phyloP scores from a whole-genome alignment of 2,797 vertebrate species.

The Leptodactylus fallax region DNA sequence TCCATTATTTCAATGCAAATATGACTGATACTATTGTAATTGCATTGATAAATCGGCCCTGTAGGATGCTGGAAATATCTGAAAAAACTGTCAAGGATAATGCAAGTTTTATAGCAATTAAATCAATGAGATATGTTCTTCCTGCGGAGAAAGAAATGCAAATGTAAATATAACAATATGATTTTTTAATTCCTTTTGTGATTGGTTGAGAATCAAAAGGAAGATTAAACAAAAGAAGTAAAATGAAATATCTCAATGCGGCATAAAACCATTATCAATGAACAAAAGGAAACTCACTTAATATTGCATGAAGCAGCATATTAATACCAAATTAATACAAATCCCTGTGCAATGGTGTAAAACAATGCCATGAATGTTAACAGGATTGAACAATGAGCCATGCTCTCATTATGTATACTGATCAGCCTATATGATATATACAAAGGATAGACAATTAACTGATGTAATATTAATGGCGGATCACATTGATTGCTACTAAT shows the following conservation, averaged over 20 bases:
- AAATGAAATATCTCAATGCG: conserved; percentile 68
- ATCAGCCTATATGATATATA: conserved; percentile 23
- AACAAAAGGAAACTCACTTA: conserved; percentile 59
- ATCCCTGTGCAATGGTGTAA: conserved; percentile 51
- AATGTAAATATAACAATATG: conserved; percentile 52
- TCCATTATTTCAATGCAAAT: neutral
- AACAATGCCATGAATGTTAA: conserved; percentile 56
- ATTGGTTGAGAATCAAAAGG: conserved; percentile 46
- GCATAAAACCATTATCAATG: conserved; percentile 65
- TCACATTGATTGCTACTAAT: conserved; percentile 2
- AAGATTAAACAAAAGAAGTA: conserved; percentile 65
- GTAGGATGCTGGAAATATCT: neutral
- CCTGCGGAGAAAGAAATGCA: conserved; percentile 38
- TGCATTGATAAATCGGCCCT: neutral
- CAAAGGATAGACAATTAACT: conserved; percentile 11
- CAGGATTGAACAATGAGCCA: conserved; percentile 49
- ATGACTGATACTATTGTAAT: neutral
- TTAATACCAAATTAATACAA: conserved; percentile 59
- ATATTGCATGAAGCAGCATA: conserved; percentile 61
- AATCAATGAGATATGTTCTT: conserved; percentile 30
- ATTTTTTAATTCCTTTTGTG: conserved; percentile 51
- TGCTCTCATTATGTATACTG: conserved; percentile 44
- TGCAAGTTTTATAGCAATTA: conserved; percentile 25
- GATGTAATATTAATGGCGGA: neutral
- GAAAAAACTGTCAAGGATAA: conserved; percentile 21